Evolutionary conservation across 1,140 invertebrate species (phyloP).

Genomic region (Pristionchus pacificus): DNA sequence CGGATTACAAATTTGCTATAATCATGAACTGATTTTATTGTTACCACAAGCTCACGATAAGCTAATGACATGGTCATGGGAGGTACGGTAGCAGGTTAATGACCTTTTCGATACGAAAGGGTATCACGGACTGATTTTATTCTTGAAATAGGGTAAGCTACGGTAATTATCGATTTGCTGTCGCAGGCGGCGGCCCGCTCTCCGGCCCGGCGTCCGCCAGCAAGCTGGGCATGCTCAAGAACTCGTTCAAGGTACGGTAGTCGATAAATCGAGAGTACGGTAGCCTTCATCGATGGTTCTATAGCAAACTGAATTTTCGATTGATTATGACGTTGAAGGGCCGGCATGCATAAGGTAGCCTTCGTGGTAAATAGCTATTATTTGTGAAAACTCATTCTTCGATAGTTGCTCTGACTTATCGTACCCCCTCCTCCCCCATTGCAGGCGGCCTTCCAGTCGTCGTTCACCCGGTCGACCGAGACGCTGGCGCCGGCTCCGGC

Average conservation of each 20-base stretch:
- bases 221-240: slow-evolving; percentile 20
- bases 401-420: too few species aligned
- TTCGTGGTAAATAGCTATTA: too few species aligned
- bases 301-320: too few species aligned
- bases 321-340: too few species aligned
- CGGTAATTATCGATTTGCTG: too few species aligned
- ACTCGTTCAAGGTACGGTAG: slow-evolving; percentile 24
- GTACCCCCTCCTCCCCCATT: background rate
- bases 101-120: too few species aligned
- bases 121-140: too few species aligned
- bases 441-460: slow-evolving; percentile 26
- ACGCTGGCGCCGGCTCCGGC: slow-evolving; percentile 16
- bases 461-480: slow-evolving; percentile 14
- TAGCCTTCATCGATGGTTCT: too few species aligned
- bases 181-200: slow-evolving; percentile 5
- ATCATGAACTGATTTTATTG: background rate
- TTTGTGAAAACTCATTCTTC: too few species aligned
- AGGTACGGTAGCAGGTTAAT: background rate
- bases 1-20: slow-evolving; percentile 7
- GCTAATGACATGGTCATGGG: background rate
- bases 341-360: too few species aligned
- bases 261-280: too few species aligned
- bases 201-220: slow-evolving; percentile 21
- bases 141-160: too few species aligned
- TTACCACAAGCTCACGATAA: background rate